These are phyloP conservation scores for Typhlichthys subterraneus DNA, from an alignment of 2,797 vertebrate genomes.

Conservation along the genomic window DNA sequence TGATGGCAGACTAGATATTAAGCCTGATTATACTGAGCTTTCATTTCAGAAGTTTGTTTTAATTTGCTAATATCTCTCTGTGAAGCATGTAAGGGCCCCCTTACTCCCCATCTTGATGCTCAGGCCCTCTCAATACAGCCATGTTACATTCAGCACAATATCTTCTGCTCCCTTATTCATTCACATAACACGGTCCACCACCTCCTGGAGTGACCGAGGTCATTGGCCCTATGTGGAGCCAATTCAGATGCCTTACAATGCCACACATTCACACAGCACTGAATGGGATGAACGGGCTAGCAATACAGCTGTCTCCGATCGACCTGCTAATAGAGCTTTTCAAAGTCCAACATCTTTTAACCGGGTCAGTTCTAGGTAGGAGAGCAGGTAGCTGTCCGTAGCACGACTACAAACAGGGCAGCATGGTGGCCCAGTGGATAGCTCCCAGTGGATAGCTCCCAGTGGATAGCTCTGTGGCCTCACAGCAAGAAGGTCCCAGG, in stretches of 20 bases:
- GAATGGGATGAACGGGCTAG: conserved; percentile 33
- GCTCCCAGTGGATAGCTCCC: too few relatives aligned
- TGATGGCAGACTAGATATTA: too few relatives aligned
- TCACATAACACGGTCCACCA: conserved; percentile 25
- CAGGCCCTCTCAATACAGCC: conserved; percentile 37
- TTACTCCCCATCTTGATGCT: conserved; percentile 16
- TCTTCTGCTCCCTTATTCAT: conserved; percentile 47
- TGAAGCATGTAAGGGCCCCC: background rate
- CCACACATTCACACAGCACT: conserved; percentile 35
- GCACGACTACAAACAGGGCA: too few relatives aligned
- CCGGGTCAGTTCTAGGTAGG: too few relatives aligned
- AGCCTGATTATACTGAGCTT: too few relatives aligned
- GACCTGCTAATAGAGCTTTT: background rate
- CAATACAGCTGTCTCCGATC: background rate
- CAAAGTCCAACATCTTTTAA: background rate
- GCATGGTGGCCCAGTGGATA: too few relatives aligned
- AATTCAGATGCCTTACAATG: conserved; percentile 6
- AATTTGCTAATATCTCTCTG: background rate
- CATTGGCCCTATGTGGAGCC: conserved; percentile 46
- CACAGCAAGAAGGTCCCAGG: too few relatives aligned
- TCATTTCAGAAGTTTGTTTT: background rate
- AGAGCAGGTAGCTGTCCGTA: too few relatives aligned
- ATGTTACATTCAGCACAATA: conserved; percentile 24
- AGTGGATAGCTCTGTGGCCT: too few relatives aligned
- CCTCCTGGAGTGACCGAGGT: conserved; percentile 32